A percentile compares a stretch with the other conserved stretches of the same genome.
These are phyloP conservation scores for Branchellion lobata DNA, from an alignment of 2,888 invertebrate species.

Conservation along the genomic window DNA sequence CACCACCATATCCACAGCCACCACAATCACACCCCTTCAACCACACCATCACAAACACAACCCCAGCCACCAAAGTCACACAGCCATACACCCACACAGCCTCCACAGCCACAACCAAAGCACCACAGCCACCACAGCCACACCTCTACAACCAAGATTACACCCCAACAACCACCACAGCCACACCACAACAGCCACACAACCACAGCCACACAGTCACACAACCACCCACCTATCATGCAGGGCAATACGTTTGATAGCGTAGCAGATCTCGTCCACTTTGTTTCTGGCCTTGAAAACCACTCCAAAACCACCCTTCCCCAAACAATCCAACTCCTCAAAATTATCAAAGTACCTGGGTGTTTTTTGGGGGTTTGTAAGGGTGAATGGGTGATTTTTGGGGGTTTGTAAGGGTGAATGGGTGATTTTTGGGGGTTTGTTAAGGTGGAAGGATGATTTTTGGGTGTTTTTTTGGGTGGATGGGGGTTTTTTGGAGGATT, in stretches of 20 bases:
- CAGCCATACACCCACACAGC: neutral
- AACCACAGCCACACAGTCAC: neutral
- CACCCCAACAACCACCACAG: neutral
- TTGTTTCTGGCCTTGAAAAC: slow-evolving; percentile 92
- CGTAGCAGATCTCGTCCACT: slow-evolving; percentile 89
- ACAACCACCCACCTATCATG: slow-evolving; percentile 66
- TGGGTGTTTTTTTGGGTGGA: too few relatives aligned
- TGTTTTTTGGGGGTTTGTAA: neutral
- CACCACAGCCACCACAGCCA: slow-evolving; percentile 1
- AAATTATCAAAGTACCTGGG: slow-evolving; percentile 82
- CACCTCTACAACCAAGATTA: neutral
- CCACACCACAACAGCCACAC: neutral
- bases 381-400: too few relatives aligned
- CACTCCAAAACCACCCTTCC: slow-evolving; percentile 86
- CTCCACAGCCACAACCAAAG: neutral
- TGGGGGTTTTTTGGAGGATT: too few relatives aligned
- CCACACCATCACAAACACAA: neutral
- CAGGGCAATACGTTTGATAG: slow-evolving; percentile 87
- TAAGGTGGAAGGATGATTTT: too few relatives aligned
- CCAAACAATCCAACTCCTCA: slow-evolving; percentile 62
- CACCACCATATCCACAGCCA: too few relatives aligned
- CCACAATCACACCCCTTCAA: too few relatives aligned
- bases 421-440: neutral
- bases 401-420: neutral
- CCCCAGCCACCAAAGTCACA: neutral